Evolutionary conservation across 2,797 vertebrate species (phyloP).

Genomic region (Neomorphus geoffroyi): DNA sequence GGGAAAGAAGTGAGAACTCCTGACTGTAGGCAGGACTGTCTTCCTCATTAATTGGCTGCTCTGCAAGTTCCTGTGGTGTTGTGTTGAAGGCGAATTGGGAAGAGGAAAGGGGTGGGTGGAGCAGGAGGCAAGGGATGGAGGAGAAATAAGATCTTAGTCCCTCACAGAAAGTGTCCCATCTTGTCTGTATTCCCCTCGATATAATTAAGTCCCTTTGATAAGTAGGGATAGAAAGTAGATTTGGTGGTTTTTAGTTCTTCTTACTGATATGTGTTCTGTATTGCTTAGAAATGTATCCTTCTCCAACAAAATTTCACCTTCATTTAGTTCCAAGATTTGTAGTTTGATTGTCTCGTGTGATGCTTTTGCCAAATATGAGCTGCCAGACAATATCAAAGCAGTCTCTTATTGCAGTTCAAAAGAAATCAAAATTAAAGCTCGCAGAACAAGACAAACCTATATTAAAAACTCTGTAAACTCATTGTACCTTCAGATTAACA

Average conservation of each 20-base stretch:
- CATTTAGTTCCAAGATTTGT: background rate
- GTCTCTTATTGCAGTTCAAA: background rate
- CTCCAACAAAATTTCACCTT: background rate
- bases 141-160: background rate
- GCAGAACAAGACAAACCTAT: background rate
- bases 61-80: background rate
- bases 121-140: background rate
- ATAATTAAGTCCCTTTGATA: background rate
- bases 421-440: background rate
- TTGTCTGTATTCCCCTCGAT: background rate
- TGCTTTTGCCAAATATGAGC: background rate
- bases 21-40: background rate
- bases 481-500: background rate
- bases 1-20: background rate
- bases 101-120: background rate
- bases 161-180: background rate
- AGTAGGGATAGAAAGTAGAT: background rate
- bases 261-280: background rate
- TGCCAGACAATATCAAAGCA: background rate
- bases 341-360: background rate
- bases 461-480: background rate
- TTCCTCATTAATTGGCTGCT: background rate
- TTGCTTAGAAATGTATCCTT: background rate
- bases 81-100: background rate
- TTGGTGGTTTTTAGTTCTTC: background rate